A percentile compares a stretch with the other conserved stretches of the same genome.
phyloP scores from a whole-genome alignment of 2,113 vertebrate genomes.

The Phodopus roborovskii region DNA sequence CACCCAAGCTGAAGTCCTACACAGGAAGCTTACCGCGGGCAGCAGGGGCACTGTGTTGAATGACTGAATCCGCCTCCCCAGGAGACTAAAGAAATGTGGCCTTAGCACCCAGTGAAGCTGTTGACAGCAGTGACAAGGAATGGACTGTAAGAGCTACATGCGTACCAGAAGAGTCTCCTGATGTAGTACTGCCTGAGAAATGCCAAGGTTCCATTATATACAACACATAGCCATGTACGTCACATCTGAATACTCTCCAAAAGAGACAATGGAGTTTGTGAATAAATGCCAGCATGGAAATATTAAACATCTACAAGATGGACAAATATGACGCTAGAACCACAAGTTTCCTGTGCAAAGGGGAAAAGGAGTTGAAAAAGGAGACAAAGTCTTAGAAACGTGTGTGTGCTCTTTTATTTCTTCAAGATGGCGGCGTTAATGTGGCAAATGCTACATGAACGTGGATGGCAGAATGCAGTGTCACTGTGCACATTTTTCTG shows the following conservation, averaged over 20 bases:
- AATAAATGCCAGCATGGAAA: not conserved
- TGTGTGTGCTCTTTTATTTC: not conserved
- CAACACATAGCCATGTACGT: not conserved
- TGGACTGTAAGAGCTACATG: not conserved
- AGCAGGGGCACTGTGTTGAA: not conserved
- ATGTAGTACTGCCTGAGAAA: not conserved
- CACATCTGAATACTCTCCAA: not conserved
- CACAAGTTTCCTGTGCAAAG: not conserved
- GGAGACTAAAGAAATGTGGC: not conserved
- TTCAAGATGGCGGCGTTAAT: not conserved
- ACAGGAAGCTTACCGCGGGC: not conserved
- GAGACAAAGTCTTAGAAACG: not conserved
- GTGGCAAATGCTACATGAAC: not conserved
- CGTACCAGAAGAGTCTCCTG: not conserved
- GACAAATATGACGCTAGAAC: not conserved
- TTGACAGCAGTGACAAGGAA: not conserved
- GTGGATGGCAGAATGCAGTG: not conserved
- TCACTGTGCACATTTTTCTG: not conserved
- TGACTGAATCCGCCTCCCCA: not conserved
- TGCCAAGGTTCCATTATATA: not conserved
- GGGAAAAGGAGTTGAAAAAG: not conserved
- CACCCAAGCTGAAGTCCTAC: not conserved
- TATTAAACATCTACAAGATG: not conserved
- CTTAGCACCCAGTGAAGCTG: not conserved
- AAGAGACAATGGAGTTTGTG: not conserved